phyloP scores from a whole-genome alignment of 2,888 invertebrate species.

The Arge pagana region DNA sequence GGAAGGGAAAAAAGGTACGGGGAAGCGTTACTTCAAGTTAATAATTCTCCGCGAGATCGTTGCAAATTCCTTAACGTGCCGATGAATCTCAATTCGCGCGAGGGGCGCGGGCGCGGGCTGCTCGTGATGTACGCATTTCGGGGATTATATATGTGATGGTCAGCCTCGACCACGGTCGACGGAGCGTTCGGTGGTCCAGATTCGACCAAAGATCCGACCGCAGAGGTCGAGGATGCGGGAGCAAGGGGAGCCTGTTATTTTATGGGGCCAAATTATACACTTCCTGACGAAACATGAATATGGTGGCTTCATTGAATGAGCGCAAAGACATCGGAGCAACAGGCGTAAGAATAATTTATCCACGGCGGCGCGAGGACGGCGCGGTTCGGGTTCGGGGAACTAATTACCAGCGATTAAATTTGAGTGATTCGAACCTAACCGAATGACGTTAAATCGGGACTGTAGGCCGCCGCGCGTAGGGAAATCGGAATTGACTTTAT shows the following conservation, averaged over 20 bases:
- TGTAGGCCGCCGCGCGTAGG: too few species aligned
- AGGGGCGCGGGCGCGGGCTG: too few species aligned
- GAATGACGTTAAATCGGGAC: too few species aligned
- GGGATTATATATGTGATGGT: constrained; percentile 6
- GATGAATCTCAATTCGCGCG: too few species aligned
- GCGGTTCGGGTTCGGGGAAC: constrained; percentile 13
- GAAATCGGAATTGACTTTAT: too few species aligned
- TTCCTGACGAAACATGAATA: constrained; percentile 31
- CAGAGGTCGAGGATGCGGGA: constrained; percentile 15
- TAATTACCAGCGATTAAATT: constrained; percentile 21
- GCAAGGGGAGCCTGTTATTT: constrained; percentile 26
- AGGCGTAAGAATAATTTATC: constrained; percentile 14
- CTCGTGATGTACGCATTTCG: too few species aligned
- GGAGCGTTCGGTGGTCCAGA: constrained; percentile 14
- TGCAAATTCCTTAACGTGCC: too few species aligned
- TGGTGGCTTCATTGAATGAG: constrained; percentile 31
- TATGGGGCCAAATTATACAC: constrained; percentile 32
- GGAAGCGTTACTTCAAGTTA: too few species aligned
- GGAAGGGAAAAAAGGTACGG: too few species aligned
- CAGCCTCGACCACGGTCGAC: constrained; percentile 10
- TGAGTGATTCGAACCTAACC: too few species aligned
- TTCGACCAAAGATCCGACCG: constrained; percentile 11
- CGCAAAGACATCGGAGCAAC: constrained; percentile 17
- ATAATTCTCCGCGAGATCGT: too few species aligned
- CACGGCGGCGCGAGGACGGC: background rate